phyloP scores from a whole-genome alignment of 2,797 vertebrate species.

The Macropus fuliginosus region DNA sequence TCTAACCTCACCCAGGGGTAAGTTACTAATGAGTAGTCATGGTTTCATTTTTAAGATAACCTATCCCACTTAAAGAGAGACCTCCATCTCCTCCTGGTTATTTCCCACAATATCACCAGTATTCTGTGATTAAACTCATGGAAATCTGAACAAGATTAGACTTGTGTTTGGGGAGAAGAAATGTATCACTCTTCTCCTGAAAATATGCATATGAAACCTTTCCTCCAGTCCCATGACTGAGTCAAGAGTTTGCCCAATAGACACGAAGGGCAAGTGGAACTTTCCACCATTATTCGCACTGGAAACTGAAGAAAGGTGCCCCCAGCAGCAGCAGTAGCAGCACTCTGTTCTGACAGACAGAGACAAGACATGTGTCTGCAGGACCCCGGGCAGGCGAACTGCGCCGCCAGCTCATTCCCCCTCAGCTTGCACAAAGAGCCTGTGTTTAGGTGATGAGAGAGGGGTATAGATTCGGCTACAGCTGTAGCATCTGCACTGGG shows the following conservation, averaged over 20 bases:
- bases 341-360: background rate
- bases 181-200: constrained; percentile 75
- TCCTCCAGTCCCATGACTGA: constrained; percentile 11
- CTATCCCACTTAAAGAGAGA: constrained; percentile 73
- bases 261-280: constrained; percentile 59
- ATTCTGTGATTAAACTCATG: constrained; percentile 85
- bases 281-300: constrained; percentile 55
- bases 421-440: background rate
- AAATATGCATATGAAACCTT: constrained; percentile 75
- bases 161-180: constrained; percentile 69
- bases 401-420: background rate
- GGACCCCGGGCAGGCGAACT: background rate
- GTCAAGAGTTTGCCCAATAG: constrained; percentile 44
- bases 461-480: background rate
- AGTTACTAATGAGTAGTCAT: constrained; percentile 64
- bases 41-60: constrained; percentile 58
- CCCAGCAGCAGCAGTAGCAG: background rate
- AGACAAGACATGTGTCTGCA: background rate
- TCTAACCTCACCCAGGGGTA: constrained; percentile 78
- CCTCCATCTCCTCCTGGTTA: constrained; percentile 77
- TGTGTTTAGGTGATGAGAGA: background rate
- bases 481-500: background rate
- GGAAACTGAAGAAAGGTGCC: background rate
- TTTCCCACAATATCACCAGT: constrained; percentile 79
- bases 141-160: constrained; percentile 84